Evolutionary conservation across 2,888 invertebrate species (phyloP).

Genomic region (Cerastoderma edule): DNA sequence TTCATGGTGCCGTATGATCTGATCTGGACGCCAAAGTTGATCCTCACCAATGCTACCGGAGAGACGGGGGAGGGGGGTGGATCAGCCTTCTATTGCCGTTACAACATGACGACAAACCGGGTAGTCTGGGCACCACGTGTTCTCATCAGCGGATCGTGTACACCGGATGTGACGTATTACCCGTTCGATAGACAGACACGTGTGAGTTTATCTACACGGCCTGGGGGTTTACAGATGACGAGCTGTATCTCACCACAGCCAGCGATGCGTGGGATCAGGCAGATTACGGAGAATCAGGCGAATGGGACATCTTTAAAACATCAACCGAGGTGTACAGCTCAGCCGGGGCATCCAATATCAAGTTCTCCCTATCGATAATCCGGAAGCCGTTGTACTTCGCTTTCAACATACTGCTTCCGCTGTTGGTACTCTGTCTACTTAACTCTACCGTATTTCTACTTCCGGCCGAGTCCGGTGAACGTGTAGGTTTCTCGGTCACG

Average conservation of each 20-base stretch:
- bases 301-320: constrained; percentile 52
- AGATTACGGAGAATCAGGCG: constrained; percentile 48
- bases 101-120: constrained; percentile 32
- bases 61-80: constrained; percentile 50
- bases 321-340: constrained; percentile 19
- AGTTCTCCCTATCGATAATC: constrained; percentile 36
- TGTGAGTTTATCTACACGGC: constrained; percentile 53
- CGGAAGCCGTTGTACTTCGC: constrained; percentile 58
- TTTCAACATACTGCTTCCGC: constrained; percentile 53
- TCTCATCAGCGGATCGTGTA: constrained; percentile 51
- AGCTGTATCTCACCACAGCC: constrained; percentile 27
- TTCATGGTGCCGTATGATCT: constrained; percentile 49
- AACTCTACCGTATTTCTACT: constrained; percentile 54
- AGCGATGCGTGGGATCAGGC: constrained; percentile 33
- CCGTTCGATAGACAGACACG: constrained; percentile 54
- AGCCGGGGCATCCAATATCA: constrained; percentile 32
- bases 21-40: constrained; percentile 56
- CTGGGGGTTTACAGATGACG: constrained; percentile 45
- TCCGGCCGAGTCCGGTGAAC: constrained; percentile 57
- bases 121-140: constrained; percentile 51
- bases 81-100: constrained; percentile 39
- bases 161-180: constrained; percentile 58
- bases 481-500: constrained; percentile 61
- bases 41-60: constrained; percentile 51
- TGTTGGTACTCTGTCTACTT: constrained; percentile 49